Conservation (phyloP, 1,140 invertebrate genomes). For the Zophobas morio region DNA sequence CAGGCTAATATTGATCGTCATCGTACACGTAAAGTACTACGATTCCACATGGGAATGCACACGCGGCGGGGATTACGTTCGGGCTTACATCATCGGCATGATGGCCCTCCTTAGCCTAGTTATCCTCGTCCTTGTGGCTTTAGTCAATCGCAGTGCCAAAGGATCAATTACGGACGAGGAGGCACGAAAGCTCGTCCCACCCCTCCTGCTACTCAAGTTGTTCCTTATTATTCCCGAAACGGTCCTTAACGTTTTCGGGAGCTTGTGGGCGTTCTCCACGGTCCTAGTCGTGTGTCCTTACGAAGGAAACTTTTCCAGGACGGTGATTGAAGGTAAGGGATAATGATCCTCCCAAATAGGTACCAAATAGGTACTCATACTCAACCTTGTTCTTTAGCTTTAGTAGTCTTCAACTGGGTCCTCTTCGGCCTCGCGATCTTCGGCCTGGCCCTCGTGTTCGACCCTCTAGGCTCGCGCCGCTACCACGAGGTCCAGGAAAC, state of each 20-base stretch:
- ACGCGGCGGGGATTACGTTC: conserved; percentile 76
- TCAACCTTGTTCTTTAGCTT: conserved; percentile 69
- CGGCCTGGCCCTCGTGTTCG: conserved; percentile 84
- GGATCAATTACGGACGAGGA: conserved; percentile 81
- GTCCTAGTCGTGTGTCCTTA: conserved; percentile 76
- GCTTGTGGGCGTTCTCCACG: conserved; percentile 83
- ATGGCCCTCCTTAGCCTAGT: conserved; percentile 74
- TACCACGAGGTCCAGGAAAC: conserved; percentile 74
- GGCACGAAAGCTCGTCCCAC: conserved; percentile 76
- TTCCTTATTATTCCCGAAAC: conserved; percentile 82
- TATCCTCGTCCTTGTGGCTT: conserved; percentile 75
- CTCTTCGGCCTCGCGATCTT: conserved; percentile 82
- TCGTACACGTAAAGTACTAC: conserved; percentile 76
- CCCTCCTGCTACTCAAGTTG: conserved; percentile 78
- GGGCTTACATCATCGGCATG: conserved; percentile 78
- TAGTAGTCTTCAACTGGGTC: conserved; percentile 87
- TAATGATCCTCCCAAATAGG: no score
- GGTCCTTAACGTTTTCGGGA: conserved; percentile 83
- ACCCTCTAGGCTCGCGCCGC: conserved; percentile 81
- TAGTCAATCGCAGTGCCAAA: conserved; percentile 79
- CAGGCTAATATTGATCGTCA: conserved; percentile 78
- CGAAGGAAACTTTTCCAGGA: conserved; percentile 78
- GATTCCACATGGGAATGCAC: conserved; percentile 75
- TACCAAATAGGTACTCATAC: no score
- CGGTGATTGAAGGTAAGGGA: conserved; percentile 78